Percentiles rank a stretch among this genome's conserved stretches.
These are phyloP conservation scores for Pollenia angustigena DNA, from an alignment of 2,888 invertebrate genomes.

Conservation along the genomic window DNA sequence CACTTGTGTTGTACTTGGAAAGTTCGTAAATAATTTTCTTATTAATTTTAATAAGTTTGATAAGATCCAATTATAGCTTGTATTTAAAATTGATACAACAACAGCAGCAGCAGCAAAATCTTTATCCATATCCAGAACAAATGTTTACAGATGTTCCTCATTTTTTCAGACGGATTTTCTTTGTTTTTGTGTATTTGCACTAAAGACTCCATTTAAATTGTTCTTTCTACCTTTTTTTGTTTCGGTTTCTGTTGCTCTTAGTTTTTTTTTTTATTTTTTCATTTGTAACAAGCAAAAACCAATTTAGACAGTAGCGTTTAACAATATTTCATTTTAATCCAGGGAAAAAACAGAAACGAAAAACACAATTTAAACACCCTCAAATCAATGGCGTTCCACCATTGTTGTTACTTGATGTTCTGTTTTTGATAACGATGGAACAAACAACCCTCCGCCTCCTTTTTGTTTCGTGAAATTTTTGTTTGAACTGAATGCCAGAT, in stretches of 20 bases:
- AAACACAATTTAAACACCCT: constrained; percentile 76
- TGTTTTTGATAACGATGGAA: constrained; percentile 68
- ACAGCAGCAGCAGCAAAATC: not conserved
- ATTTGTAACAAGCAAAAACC: constrained; percentile 67
- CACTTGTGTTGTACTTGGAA: not conserved
- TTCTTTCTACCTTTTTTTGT: constrained; percentile 49
- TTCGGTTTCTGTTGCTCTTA: constrained; percentile 8
- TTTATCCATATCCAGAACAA: constrained; percentile 39
- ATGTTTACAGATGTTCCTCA: constrained; percentile 66
- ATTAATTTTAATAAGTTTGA: constrained; percentile 57
- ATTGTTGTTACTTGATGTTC: constrained; percentile 64
- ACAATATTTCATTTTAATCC: constrained; percentile 81
- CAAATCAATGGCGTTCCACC: constrained; percentile 65
- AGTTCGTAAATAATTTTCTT: constrained; percentile 36
- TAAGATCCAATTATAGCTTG: no score
- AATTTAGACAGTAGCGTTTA: constrained; percentile 78
- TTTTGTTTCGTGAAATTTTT: constrained; percentile 21
- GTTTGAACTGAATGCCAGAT: constrained; percentile 41
- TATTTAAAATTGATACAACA: not conserved
- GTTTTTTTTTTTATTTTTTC: not conserved
- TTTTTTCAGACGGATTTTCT: constrained; percentile 18
- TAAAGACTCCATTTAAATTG: constrained; percentile 41
- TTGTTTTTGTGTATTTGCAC: constrained; percentile 50
- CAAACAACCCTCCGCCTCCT: constrained; percentile 65
- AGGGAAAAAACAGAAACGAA: constrained; percentile 50